Evolutionary conservation across 2,797 vertebrate genomes (phyloP).

Genomic region (Sebastes diaconus): DNA sequence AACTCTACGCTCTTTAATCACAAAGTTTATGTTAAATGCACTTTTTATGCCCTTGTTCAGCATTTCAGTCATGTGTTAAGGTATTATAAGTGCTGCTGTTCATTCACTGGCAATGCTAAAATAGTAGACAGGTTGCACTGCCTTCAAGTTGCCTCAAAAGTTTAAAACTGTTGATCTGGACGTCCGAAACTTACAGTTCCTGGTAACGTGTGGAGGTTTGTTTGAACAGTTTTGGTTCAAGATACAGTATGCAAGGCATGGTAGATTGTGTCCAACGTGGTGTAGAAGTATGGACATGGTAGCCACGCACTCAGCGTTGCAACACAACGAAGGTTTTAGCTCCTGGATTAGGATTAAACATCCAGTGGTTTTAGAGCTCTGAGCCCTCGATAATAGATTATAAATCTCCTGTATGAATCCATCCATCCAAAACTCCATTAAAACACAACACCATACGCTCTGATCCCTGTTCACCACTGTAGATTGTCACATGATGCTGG

Average conservation of each 20-base stretch:
- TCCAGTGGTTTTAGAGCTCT: constrained; percentile 44
- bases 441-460: constrained; percentile 22
- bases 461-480: constrained; percentile 1
- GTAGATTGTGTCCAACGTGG: not conserved
- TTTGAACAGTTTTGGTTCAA: not conserved
- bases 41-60: not conserved
- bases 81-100: not conserved
- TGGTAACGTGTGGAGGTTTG: not conserved
- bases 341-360: constrained; percentile 75
- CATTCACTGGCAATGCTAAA: not conserved
- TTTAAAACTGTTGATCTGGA: not conserved
- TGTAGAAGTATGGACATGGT: constrained; percentile 1
- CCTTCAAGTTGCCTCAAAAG: not conserved
- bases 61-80: not conserved
- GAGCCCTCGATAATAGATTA: constrained; percentile 56
- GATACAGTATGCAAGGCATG: not conserved
- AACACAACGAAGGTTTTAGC: constrained; percentile 42
- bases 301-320: constrained; percentile 1
- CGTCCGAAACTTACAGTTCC: not conserved
- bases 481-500: constrained; percentile 17
- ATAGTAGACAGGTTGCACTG: not conserved
- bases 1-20: not conserved
- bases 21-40: not conserved
- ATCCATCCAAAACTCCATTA: constrained; percentile 48
- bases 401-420: constrained; percentile 57